A percentile compares a stretch with the other conserved stretches of the same genome.
Evolutionary conservation across 2,888 invertebrate species (phyloP).

Genomic region (Philhelius pedissequus): DNA sequence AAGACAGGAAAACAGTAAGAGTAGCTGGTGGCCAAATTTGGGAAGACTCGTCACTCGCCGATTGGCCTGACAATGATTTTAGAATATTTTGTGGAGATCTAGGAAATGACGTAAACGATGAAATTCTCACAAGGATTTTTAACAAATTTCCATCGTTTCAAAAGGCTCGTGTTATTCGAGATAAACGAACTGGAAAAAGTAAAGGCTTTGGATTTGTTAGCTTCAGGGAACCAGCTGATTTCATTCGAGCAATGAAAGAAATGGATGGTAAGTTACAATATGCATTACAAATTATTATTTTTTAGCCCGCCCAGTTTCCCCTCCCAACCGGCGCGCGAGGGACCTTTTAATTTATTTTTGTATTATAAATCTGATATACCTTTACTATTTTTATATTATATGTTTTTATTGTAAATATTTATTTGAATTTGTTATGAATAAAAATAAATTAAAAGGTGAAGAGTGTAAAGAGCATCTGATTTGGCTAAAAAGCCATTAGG

Average conservation of each 20-base stretch:
- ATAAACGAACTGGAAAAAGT: slow-evolving; percentile 97
- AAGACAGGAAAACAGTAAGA: slow-evolving; percentile 83
- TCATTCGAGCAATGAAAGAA: slow-evolving; percentile 98
- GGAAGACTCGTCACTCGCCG: slow-evolving; percentile 95
- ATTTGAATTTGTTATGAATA: too few relatives aligned
- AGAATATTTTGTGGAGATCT: slow-evolving; percentile 99
- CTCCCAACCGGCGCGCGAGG: too few relatives aligned
- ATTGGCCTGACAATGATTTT: slow-evolving; percentile 99
- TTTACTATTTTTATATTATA: too few relatives aligned
- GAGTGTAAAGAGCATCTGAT: too few relatives aligned
- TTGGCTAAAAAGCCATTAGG: too few relatives aligned
- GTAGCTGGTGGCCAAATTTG: slow-evolving; percentile 96
- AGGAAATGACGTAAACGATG: slow-evolving; percentile 99
- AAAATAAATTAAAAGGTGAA: too few relatives aligned
- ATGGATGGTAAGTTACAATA: slow-evolving; percentile 91
- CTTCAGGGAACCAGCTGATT: slow-evolving; percentile 98
- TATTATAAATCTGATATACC: too few relatives aligned
- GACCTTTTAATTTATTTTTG: too few relatives aligned
- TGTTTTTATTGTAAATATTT: too few relatives aligned
- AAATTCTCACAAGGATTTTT: slow-evolving; percentile 96
- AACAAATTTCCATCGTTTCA: slow-evolving; percentile 96
- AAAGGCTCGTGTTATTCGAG: slow-evolving; percentile 96
- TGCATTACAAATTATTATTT: too few relatives aligned
- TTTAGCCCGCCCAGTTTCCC: too few relatives aligned
- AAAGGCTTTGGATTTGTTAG: slow-evolving; percentile 99